Evolutionary conservation across 2,888 invertebrate species (phyloP).

Genomic region (Aphidius colemani): DNA sequence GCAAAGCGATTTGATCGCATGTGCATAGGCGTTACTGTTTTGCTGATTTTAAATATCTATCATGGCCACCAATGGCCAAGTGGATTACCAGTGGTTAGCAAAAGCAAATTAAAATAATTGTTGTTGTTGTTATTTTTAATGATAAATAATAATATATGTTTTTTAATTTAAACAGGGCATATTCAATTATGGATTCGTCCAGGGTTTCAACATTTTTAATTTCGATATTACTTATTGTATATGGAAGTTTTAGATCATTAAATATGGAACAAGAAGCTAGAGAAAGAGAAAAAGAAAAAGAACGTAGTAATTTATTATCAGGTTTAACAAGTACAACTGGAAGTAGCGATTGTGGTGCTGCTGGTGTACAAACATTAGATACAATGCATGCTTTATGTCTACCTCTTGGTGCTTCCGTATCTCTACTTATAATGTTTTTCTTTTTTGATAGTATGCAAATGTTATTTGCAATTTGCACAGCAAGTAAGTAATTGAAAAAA

Average conservation of each 20-base stretch:
- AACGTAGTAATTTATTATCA: conserved; percentile 70
- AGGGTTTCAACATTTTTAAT: conserved; percentile 96
- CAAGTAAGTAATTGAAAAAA: conserved; percentile 72
- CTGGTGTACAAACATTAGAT: conserved; percentile 85
- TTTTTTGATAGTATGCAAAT: conserved; percentile 99
- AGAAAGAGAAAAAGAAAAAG: conserved; percentile 78
- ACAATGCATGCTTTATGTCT: conserved; percentile 97
- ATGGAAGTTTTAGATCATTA: conserved; percentile 94
- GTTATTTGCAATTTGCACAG: conserved; percentile 93
- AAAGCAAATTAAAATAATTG: too few relatives aligned
- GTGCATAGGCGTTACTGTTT: conserved; percentile 46
- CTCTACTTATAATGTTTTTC: conserved; percentile 96
- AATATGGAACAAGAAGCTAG: conserved; percentile 96
- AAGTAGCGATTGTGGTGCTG: conserved; percentile 48
- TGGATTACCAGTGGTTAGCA: conserved; percentile 62
- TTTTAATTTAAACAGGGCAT: conserved; percentile 69
- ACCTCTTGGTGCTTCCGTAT: conserved; percentile 93
- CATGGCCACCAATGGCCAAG: conserved; percentile 60
- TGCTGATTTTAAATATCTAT: conserved; percentile 52
- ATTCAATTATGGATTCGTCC: conserved; percentile 96
- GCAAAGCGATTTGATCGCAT: conserved; percentile 50
- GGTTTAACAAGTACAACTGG: conserved; percentile 62
- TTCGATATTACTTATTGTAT: conserved; percentile 95
- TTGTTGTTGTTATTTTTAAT: too few relatives aligned
- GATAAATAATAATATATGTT: too few relatives aligned